A percentile compares a stretch with the other conserved stretches of the same genome.
phyloP scores from a whole-genome alignment of 2,888 invertebrate species.

The Tromatobia lineatoria region DNA sequence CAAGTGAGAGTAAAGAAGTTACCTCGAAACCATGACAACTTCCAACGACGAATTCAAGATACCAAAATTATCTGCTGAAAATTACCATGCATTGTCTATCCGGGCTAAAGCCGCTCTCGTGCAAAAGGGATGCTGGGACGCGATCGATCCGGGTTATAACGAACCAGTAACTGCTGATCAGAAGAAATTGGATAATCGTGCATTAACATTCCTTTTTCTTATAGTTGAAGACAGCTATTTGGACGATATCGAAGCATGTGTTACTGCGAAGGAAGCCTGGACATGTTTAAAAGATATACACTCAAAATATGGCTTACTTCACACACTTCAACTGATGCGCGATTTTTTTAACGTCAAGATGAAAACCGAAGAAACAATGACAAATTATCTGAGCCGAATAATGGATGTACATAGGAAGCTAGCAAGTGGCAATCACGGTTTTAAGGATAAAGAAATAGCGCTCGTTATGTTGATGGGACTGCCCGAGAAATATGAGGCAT shows the following conservation, averaged over 20 bases:
- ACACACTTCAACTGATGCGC: constrained; percentile 19
- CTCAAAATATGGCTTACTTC: constrained; percentile 19
- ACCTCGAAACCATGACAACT: too few relatives aligned
- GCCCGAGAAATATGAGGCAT: not conserved
- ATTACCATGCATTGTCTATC: constrained; percentile 18
- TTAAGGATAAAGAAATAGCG: constrained; percentile 25
- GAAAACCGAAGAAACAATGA: constrained; percentile 6
- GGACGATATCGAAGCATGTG: constrained; percentile 8
- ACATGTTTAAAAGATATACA: constrained; percentile 10
- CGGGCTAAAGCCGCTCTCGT: not conserved
- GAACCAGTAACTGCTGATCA: constrained; percentile 4
- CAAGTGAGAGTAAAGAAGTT: too few relatives aligned
- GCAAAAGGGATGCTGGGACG: constrained; percentile 10
- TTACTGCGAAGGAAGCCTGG: constrained; percentile 22
- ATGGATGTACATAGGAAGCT: constrained; percentile 4
- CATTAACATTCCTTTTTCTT: constrained; percentile 23
- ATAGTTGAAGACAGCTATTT: constrained; percentile 1
- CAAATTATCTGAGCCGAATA: not conserved
- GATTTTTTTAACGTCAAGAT: constrained; percentile 19
- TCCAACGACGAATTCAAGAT: constrained; percentile 12
- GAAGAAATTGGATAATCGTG: constrained; percentile 10
- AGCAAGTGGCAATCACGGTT: not conserved
- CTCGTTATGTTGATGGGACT: constrained; percentile 27
- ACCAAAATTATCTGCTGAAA: not conserved
- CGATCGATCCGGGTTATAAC: constrained; percentile 12